Evolutionary conservation across 2,797 vertebrate species (phyloP), one percentile per base, ranked within the genome.

Genomic region (Coranthus polyacanthus): DNA sequence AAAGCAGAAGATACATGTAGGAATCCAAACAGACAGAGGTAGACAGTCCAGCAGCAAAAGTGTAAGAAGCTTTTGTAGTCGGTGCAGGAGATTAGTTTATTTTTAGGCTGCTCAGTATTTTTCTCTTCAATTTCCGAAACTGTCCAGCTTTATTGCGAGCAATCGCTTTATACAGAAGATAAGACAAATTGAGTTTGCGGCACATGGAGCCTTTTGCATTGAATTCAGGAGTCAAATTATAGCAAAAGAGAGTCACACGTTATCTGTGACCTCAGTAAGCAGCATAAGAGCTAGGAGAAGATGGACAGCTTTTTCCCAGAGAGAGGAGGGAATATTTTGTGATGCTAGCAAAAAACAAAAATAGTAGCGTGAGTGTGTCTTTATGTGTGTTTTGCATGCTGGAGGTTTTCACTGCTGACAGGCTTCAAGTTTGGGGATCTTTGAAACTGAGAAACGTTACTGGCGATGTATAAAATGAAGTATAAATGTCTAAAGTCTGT

Each of bases 51-150:
- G 61, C 49, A 60, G 15, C 34, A 68, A 75, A 68, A 24, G 57
- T 68, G 3, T 75, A 79, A 84, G 60, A 47, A 74, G 81, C 64
- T 73, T 87, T 47, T 72, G 78, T 75, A 44, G 6, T 62, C 63
- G 34, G 29, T 17, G 47, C n/a, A 45, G 22, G 51, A 74, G 84
- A 84, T 87, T 82, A 82, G 62, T 85, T 36, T 66, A 75, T 78
- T 78, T 82, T 70, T 66, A 50, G 17, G 26, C 53, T 39, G 41
- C 71, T 61, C 36, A 12, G 62, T 57, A 53, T 45, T 78, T 74
- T 71, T 57, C 64, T 49, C 57, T 66, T 71, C 43, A 43, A 39
- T 65, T 13, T 56, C 39, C 20, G 41, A 73, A 56, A 11, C 12
- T 24, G 67, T 56, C 51, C 38, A n/a, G 39, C 43, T 66, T 64